Evolutionary conservation across 2,888 invertebrate species (phyloP).

Genomic region (Caenorhabditis macrosperma): DNA sequence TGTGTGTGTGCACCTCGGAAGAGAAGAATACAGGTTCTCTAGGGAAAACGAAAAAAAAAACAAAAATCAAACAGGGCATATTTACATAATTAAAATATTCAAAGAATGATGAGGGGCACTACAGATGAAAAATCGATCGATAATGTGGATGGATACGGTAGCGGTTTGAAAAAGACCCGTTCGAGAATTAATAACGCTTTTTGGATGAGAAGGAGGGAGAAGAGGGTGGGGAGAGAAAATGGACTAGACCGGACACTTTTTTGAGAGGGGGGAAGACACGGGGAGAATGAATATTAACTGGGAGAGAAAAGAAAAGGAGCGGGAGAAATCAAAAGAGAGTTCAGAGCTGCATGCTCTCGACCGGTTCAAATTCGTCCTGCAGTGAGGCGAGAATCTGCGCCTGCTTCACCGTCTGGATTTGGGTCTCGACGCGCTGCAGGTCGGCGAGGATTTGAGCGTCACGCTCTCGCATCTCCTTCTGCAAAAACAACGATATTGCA

Average conservation of each 20-base stretch:
- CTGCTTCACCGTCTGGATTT: constrained; percentile 67
- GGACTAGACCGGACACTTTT: constrained; percentile 46
- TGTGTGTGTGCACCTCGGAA: constrained; percentile 34
- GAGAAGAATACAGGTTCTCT: constrained; percentile 19
- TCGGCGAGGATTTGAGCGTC: constrained; percentile 77
- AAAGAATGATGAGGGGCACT: not conserved
- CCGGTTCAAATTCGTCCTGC: constrained; percentile 58
- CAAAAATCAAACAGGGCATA: constrained; percentile 13
- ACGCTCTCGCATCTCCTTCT: constrained; percentile 76
- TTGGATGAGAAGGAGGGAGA: constrained; percentile 21
- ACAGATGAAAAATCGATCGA: constrained; percentile 36
- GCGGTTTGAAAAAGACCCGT: constrained; percentile 25
- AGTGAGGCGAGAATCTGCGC: constrained; percentile 55
- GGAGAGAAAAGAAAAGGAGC: constrained; percentile 13
- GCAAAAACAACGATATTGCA: constrained; percentile 27
- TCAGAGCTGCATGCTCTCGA: constrained; percentile 61
- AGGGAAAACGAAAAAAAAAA: constrained; percentile 4
- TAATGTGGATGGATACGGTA: not conserved
- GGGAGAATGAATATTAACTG: no score
- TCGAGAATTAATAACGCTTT: constrained; percentile 31
- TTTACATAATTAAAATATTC: constrained; percentile 50
- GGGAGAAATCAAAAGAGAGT: constrained; percentile 3
- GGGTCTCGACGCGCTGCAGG: constrained; percentile 74
- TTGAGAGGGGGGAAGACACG: no score
- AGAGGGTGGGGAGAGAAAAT: not conserved